Evolutionary conservation across 2,888 invertebrate genomes (phyloP).

Genomic region (Clepsis dumicolana): DNA sequence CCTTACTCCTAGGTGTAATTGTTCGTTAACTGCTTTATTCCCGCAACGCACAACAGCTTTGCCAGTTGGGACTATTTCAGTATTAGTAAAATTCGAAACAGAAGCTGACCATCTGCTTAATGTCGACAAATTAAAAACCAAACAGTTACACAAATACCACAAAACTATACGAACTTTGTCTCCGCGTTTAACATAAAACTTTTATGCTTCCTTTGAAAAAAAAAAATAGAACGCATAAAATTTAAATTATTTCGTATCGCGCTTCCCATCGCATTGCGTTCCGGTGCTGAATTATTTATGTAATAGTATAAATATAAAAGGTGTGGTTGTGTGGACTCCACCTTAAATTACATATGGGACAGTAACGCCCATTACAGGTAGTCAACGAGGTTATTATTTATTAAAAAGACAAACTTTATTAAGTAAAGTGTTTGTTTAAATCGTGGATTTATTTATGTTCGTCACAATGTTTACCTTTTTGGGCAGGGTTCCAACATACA

Average conservation of each 20-base stretch:
- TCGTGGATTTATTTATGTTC: background rate
- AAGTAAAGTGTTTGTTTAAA: background rate
- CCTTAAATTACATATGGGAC: slow-evolving; percentile 60
- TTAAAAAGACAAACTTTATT: background rate
- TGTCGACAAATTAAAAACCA: slow-evolving; percentile 55
- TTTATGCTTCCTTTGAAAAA: slow-evolving; percentile 65
- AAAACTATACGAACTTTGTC: slow-evolving; percentile 60
- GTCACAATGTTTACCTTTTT: background rate
- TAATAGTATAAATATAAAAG: slow-evolving; percentile 69
- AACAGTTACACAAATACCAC: slow-evolving; percentile 62
- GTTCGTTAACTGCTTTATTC: background rate
- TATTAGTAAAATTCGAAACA: background rate
- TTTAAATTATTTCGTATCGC: slow-evolving; percentile 76
- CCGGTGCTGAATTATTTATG: slow-evolving; percentile 79
- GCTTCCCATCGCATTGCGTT: slow-evolving; percentile 71
- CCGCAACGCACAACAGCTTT: background rate
- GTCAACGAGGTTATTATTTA: slow-evolving; percentile 6
- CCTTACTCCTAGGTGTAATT: background rate
- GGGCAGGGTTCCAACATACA: background rate
- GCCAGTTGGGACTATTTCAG: background rate
- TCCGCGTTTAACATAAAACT: slow-evolving; percentile 61
- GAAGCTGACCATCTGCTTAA: slow-evolving; percentile 58
- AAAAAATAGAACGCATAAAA: slow-evolving; percentile 69
- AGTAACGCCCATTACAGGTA: slow-evolving; percentile 62
- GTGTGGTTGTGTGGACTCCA: slow-evolving; percentile 75